Evolutionary conservation across 2,797 vertebrate species (phyloP).

Genomic region (Oreochromis mossambicus): DNA sequence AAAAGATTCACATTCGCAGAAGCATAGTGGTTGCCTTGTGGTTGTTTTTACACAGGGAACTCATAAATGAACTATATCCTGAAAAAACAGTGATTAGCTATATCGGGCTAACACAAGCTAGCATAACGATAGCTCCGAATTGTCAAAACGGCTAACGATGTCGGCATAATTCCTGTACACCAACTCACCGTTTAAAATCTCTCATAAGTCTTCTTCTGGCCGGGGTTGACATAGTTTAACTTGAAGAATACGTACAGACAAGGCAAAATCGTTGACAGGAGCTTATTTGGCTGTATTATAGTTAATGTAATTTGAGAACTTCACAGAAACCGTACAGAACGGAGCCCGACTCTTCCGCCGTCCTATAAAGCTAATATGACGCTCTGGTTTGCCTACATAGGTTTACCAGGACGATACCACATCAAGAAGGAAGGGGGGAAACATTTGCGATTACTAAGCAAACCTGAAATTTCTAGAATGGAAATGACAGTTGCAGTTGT

Average conservation of each 20-base stretch:
- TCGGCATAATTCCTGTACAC: slow-evolving; percentile 6
- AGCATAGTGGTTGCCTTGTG: rapidly evolving
- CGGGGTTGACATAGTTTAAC: slow-evolving; percentile 87
- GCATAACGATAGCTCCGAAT: slow-evolving; percentile 49
- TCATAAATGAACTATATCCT: neutral
- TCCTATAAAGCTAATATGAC: slow-evolving; percentile 20
- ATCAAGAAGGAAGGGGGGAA: rapidly evolving
- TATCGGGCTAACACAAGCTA: slow-evolving; percentile 9
- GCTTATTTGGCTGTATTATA: neutral
- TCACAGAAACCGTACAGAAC: neutral
- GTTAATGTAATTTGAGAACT: slow-evolving; percentile 7
- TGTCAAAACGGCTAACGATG: slow-evolving; percentile 31
- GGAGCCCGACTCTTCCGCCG: neutral
- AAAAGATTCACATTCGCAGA: neutral
- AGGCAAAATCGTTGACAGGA: neutral
- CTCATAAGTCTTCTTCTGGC: slow-evolving; percentile 95
- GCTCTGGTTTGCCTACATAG: slow-evolving; percentile 24
- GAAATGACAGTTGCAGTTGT: rapidly evolving
- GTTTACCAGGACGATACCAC: slow-evolving; percentile 59
- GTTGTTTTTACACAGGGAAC: rapidly evolving
- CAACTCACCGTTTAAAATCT: slow-evolving; percentile 93
- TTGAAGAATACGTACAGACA: neutral
- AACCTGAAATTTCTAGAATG: rapidly evolving
- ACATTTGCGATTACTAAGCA: rapidly evolving
- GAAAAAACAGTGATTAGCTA: neutral